Percentiles rank a stretch among this genome's conserved stretches.
phyloP scores from a whole-genome alignment of 2,797 vertebrate species.

The Sus cebifrons region DNA sequence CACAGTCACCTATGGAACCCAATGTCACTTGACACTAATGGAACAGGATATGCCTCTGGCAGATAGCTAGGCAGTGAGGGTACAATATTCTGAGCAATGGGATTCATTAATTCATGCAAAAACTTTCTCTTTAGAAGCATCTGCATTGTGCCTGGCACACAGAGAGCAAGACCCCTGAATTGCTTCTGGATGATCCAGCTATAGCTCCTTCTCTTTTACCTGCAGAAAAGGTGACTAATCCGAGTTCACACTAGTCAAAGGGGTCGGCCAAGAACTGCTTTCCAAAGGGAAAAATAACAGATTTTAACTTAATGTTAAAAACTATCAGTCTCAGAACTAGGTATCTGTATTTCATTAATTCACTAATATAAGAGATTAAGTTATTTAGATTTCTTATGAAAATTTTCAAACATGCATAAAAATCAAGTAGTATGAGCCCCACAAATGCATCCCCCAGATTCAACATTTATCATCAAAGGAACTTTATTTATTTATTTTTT shows the following conservation, averaged over 20 bases:
- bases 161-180: background rate
- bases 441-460: background rate
- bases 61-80: background rate
- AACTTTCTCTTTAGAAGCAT: background rate
- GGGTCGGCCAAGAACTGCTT: background rate
- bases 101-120: constrained; percentile 29
- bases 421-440: background rate
- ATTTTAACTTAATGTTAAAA: constrained; percentile 38
- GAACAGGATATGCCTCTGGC: background rate
- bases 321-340: background rate
- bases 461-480: constrained; percentile 21
- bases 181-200: background rate
- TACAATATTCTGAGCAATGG: background rate
- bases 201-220: background rate
- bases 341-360: constrained; percentile 57
- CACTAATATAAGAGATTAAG: constrained; percentile 17
- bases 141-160: background rate
- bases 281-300: background rate
- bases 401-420: constrained; percentile 38
- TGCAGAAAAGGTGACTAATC: background rate
- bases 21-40: background rate
- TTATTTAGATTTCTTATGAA: constrained; percentile 39
- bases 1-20: background rate
- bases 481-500: background rate
- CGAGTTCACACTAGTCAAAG: background rate